Base-by-base conservation (phyloP, 2,797 vertebrate species). In the Rhinophrynus dorsalis region DNA sequence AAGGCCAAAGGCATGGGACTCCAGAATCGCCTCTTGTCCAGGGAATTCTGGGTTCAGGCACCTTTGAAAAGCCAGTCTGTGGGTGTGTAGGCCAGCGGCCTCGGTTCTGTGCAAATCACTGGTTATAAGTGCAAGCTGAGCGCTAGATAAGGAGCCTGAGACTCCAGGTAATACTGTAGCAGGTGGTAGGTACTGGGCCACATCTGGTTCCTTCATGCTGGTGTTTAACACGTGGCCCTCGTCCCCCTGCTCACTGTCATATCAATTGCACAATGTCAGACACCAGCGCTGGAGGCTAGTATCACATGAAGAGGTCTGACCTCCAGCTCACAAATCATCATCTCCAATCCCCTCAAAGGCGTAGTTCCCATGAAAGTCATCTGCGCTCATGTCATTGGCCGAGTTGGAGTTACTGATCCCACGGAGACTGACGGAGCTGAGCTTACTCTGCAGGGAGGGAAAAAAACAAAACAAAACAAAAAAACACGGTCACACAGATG, bases 271-370 rank as follows among this genome's bases (percentile, higher is more conserved):
- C n/a, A n/a, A n/a, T n/a, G n/a, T n/a, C n/a, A n/a, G n/a, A n/a
- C n/a, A n/a, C n/a, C 15, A 17, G 2, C 6, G n/a, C 10, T 0
- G 73, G 67, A 76, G 78, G 68, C 51, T 4, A 33, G 1, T 70
- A 0, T 65, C 51, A 55, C 35, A 63, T 75, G 73, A 26, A 4
- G 21, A 73, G 74, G 76, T 37, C 58, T 44, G 71, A 65, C 5
- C 63, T 73, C 68, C 50, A 62, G 42, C 57, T 92, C 92, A 99
- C 89, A 99, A 92, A 82, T 99, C 97, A 38, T 99, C 96, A 0
- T 99, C 97, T 1, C 97, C 97, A 10, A 99, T 99, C 84, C 97
- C 97, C 86, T 99, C 97, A 1, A 99, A 99, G 81, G 97, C 96
- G 0, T 96, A 98, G 87, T 99, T 99, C 86, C 96, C 97, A 0